Evolutionary conservation across 2,888 invertebrate species (phyloP), one percentile per base, ranked within the genome.

Genomic region (Cerastis rubricosa): DNA sequence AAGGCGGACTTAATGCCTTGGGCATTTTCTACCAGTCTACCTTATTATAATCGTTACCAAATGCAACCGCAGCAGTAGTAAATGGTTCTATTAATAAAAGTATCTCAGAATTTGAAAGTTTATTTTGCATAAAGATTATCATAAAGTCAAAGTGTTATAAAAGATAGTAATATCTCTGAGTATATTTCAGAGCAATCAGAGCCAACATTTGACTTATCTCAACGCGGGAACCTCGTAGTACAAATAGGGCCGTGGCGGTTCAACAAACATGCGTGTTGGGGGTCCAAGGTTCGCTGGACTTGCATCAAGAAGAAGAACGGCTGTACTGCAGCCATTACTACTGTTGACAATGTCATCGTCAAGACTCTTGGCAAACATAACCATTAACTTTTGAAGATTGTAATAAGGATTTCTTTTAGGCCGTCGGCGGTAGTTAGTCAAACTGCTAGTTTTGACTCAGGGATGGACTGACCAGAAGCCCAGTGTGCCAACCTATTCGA

Each of bases 281-380:
- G 96, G 11, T 93, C 95, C 71, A 96, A 96, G 86, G 93, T 95
- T 4, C 94, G 96, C 19, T 96, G 96, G 96, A 95, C 95, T 0
- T 96, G 96, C 87, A 95, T 96, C 86, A 96, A 96, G 88, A 96
- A 96, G 92, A 96, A 96, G 87, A 92, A 87, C 25, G 96, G 96
- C 0, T 96, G 96, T 80, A 95, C 92, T 6, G 96, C 96, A 7
- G 91, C 96, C 51, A 94, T 96, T 71, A 96, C 96, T 35, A 96
- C 96, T 0, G 91, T 95, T 3, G 95, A 96, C 76, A 96, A 95
- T 76, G 93, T 96, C 69, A 96, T 96, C 57, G 95, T 96, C 12
- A 96, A 96, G 86, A 96, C 96, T 0, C 89, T 96, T 3, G 96
- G 96, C 3, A 94, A 93, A 77, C 96, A 96, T 85, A 96, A 96